Evolutionary conservation across 2,797 vertebrate genomes (phyloP), one percentile per base, ranked within the genome.

Genomic region (Serranus cabrilla): DNA sequence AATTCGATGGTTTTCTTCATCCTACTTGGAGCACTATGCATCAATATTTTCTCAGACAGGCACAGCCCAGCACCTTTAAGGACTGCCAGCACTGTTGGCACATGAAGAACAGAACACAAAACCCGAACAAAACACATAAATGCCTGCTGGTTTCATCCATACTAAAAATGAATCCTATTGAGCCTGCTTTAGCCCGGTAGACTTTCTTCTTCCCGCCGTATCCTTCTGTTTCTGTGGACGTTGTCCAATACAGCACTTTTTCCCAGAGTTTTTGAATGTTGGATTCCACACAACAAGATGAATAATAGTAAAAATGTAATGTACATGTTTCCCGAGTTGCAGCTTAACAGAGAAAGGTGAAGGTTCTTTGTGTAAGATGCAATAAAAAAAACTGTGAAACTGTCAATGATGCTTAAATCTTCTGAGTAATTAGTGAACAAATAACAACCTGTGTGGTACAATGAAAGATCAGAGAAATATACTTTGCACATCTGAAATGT

Each of bases 51-150:
- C 71, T 84, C 80, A 87, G 80, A 81, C 74, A 74, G 78, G 70
- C 74, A 40, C 40, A 73, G 63, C 50, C 54, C 52, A 82, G 69
- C 51, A 83, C 74, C 69, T 82, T 81, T 34, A 75, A 66, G 51
- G 73, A 42, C 80, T 88, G 84, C 89, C 89, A 92, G 59, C 31
- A 31, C 68, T 81, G 70, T 75, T 89, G 88, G 86, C 90, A 86
- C 77, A 76, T 46, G 64, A 83, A 80, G 74, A 86, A 78, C 82
- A 61, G 27, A 82, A 81, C 63, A 84, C 64, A 81, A 82, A 87
- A 84, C 70, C 78, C 80, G 82, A 89, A 78, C 76, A 88, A 87
- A 91, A 87, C 78, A 79, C 87, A 87, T 89, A 80, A 86, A 89
- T 69, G 81, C 69, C 75, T 76, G 72, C 61, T 78, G 70, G 68